A percentile compares a stretch with the other conserved stretches of the same genome.
Conservation (phyloP, 2,888 invertebrate species). For the Sphinx pinastri region DNA sequence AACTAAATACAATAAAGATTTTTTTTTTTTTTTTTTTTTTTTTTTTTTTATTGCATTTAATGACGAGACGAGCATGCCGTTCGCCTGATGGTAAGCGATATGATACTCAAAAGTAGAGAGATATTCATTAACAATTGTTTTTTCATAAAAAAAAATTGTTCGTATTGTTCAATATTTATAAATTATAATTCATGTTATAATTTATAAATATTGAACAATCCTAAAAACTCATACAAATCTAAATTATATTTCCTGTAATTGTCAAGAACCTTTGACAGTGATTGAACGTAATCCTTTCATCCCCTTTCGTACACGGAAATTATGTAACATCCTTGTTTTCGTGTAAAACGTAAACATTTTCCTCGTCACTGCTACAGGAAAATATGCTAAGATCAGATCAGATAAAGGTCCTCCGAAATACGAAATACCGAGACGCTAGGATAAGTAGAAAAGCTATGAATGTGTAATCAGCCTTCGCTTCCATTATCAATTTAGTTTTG, state of each 20-base stretch:
- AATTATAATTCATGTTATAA: too few species aligned
- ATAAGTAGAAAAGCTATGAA: slow-evolving; percentile 34
- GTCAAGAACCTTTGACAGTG: neutral
- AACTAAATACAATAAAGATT: too few species aligned
- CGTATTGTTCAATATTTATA: too few species aligned
- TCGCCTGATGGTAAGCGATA: too few species aligned
- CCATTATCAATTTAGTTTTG: slow-evolving; percentile 31
- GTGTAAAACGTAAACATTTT: slow-evolving; percentile 34
- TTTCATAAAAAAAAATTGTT: too few species aligned
- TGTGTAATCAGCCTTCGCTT: slow-evolving; percentile 32
- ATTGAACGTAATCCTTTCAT: slow-evolving; percentile 10
- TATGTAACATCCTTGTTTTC: slow-evolving; percentile 17
- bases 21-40: too few species aligned
- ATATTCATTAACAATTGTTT: too few species aligned
- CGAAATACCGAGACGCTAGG: slow-evolving; percentile 35
- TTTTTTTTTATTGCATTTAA: too few species aligned
- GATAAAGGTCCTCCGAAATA: slow-evolving; percentile 36
- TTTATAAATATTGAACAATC: too few species aligned
- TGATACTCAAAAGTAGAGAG: too few species aligned
- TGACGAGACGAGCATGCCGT: too few species aligned
- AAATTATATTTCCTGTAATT: neutral
- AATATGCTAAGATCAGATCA: slow-evolving; percentile 33
- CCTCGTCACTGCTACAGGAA: slow-evolving; percentile 25
- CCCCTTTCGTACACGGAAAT: neutral
- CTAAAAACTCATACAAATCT: too few species aligned